Conservation (phyloP, 2,113 vertebrate genomes). For the Forbesichthys papilliferus region DNA sequence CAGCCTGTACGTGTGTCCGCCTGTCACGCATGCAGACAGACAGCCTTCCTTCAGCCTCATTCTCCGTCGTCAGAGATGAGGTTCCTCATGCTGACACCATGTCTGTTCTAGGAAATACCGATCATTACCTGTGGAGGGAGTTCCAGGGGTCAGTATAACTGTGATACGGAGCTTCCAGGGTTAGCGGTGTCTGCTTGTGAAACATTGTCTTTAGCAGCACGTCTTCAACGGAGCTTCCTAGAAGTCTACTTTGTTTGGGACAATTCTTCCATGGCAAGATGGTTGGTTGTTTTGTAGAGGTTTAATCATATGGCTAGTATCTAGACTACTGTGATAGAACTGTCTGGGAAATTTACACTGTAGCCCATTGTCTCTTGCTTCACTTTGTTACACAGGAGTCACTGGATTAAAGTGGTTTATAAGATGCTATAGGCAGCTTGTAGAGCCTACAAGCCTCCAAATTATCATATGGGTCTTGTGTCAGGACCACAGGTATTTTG, state of each 20-base stretch:
- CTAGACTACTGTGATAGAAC: background rate
- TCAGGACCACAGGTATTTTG: background rate
- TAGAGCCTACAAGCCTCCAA: background rate
- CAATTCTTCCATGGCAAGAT: no score
- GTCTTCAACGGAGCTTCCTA: background rate
- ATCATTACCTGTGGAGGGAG: constrained; percentile 77
- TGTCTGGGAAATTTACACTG: background rate
- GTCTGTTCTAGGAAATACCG: constrained; percentile 53
- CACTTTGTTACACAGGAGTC: background rate
- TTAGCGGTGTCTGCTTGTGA: background rate
- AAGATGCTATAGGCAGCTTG: background rate
- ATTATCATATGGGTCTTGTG: background rate
- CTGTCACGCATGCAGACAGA: constrained; percentile 33
- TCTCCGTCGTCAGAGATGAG: constrained; percentile 33
- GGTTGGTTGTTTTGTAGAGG: no score
- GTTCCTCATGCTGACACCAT: constrained; percentile 45
- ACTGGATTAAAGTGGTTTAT: constrained; percentile 5
- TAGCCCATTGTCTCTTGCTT: background rate
- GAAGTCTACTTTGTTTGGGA: no score
- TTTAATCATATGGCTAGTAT: no score
- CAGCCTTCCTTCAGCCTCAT: constrained; percentile 16
- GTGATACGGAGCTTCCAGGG: background rate
- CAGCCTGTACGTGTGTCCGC: constrained; percentile 10
- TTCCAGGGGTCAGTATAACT: constrained; percentile 74
- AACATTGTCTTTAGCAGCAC: background rate